phyloP scores from a whole-genome alignment of 1,140 invertebrate species.

The Antheraea mylitta region DNA sequence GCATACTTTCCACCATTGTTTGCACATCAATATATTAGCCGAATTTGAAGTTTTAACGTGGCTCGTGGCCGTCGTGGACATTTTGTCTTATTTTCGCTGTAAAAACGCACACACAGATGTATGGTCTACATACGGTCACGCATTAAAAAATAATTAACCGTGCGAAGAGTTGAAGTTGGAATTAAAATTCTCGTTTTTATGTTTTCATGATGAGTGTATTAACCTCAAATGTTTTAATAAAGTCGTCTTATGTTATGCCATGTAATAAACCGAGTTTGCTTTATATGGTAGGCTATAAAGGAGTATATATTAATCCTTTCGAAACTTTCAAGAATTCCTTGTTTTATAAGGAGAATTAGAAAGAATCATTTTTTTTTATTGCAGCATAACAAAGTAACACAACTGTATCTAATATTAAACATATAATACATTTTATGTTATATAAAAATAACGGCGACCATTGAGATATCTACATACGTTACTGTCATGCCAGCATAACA shows the following conservation, averaged over 20 bases:
- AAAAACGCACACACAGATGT: not conserved
- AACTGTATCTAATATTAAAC: no score
- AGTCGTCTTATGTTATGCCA: not conserved
- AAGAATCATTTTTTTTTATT: no score
- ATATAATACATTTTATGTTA: no score
- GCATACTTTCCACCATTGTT: conserved; percentile 93
- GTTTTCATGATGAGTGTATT: not conserved
- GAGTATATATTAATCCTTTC: not conserved
- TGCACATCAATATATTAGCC: conserved; percentile 88
- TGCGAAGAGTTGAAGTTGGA: not conserved
- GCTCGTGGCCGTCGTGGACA: conserved; percentile 74
- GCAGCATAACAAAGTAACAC: no score
- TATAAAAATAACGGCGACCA: no score
- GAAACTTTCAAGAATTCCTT: not conserved
- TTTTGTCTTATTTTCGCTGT: conserved; percentile 36
- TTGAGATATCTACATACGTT: no score
- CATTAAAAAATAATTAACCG: not conserved
- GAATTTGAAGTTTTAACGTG: conserved; percentile 77
- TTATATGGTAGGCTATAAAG: not conserved
- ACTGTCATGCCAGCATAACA: no score
- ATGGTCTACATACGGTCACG: not conserved
- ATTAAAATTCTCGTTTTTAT: conserved; percentile 1
- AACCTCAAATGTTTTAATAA: not conserved
- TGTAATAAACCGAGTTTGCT: not conserved
- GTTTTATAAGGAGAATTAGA: not conserved